phyloP scores from a whole-genome alignment of 2,113 vertebrate genomes.

The Ictidomys tridecemlineatus region DNA sequence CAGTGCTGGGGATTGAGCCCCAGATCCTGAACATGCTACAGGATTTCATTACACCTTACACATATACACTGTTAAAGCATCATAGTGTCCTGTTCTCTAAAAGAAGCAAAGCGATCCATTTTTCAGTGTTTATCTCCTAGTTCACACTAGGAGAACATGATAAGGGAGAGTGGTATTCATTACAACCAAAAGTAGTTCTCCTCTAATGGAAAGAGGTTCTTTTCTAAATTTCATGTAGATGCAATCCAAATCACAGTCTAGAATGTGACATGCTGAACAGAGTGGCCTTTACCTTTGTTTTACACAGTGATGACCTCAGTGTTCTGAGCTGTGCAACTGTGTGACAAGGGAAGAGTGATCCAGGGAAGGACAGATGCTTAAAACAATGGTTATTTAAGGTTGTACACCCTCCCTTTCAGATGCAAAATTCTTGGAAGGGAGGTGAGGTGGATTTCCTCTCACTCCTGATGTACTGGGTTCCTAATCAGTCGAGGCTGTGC shows the following conservation, averaged over 20 bases:
- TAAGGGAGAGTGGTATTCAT: accelerated
- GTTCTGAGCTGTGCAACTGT: background rate
- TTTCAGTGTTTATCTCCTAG: background rate
- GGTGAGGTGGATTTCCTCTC: background rate
- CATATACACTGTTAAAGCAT: background rate
- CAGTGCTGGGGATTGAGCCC: background rate
- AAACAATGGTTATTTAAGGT: background rate
- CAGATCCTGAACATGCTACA: background rate
- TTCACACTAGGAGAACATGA: background rate
- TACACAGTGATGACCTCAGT: background rate
- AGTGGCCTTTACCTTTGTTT: background rate
- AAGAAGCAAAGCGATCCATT: background rate
- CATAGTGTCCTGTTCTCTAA: background rate
- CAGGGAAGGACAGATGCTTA: background rate
- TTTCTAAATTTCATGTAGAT: background rate
- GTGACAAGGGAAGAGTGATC: background rate
- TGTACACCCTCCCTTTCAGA: background rate
- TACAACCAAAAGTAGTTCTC: background rate
- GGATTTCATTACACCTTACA: background rate
- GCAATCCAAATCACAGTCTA: background rate
- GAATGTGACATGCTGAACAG: background rate
- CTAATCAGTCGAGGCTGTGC: background rate
- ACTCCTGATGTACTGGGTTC: background rate
- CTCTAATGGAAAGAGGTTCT: background rate
- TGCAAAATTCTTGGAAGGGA: background rate